Base-by-base conservation (phyloP, 2,113 vertebrate species). In the Pachyramphus minor region DNA sequence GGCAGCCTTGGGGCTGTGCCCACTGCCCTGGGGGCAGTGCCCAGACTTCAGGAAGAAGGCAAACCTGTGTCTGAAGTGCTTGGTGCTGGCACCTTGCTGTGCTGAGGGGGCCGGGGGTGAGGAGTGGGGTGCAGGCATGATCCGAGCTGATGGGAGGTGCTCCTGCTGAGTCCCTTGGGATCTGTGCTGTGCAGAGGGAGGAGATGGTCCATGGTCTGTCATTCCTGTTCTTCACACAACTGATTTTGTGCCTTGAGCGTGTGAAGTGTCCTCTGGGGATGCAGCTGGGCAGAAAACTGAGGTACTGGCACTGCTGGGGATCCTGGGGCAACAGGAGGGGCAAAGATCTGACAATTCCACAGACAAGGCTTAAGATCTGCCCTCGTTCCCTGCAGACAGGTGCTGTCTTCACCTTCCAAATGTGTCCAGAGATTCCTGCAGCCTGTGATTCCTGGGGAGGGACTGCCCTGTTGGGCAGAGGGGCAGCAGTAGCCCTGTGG, bases 391-490 rank as follows among this genome's bases (percentile, higher is more conserved):
- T 44, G 87, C 41, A 7, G 52, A 5, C 24, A 9, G 41, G 24
- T 4, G 45, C 55, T 27, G 8, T 5, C 9, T 10, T 22, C 18
- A 2, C 55, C 37, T 66, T 30, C 64, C 42, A 37, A 1, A 2
- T 0, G 14, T 11, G 11, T 30, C 16, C 67, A 2, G 62, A 41
- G 62, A 18, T 5, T 53, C 55, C 83, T 30, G 71, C 69, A 75
- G 78, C 14, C 47, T 1, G 0, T 1, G 44, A 0, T 7, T 30
- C 9, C 78, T 21, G 5, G 2, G 50, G 68, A 37, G 25, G 42
- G 15, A 0, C 3, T 23, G 60, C 8, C 35, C n/a, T 5, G 17
- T 1, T 5, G 80, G 80, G 68, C 33, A 42, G 66, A 42, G 41
- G 7, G 1, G 63, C 14, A 5, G 58, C 2, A 1, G 55, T 4